Conservation (phyloP, 2,113 vertebrate species). For the Sinocyclocheilus grahami region DNA sequence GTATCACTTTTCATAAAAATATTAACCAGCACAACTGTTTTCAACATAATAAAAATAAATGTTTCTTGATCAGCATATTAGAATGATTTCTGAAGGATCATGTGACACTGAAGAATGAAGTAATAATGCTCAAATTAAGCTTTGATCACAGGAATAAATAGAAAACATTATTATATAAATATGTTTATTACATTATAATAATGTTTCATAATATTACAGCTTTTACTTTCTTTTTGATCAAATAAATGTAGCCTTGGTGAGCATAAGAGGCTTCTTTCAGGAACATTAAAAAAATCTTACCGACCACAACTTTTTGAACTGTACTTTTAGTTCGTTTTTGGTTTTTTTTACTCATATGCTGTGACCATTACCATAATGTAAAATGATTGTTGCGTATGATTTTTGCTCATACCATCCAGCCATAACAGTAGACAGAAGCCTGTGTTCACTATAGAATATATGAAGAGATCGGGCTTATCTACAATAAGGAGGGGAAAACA, state of each 20-base stretch:
- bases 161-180: background rate
- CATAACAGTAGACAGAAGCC: background rate
- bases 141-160: background rate
- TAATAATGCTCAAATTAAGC: background rate
- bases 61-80: background rate
- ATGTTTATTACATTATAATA: background rate
- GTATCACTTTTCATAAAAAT: background rate
- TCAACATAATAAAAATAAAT: background rate
- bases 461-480: background rate
- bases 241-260: background rate
- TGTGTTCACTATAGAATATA: background rate
- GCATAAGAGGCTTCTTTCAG: background rate
- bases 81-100: background rate
- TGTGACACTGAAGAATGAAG: background rate
- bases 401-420: background rate
- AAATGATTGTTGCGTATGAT: background rate
- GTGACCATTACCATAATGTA: background rate
- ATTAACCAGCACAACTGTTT: background rate
- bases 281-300: background rate
- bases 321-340: background rate
- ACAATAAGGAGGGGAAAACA: constrained; percentile 27
- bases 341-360: background rate
- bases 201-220: background rate
- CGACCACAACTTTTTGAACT: background rate
- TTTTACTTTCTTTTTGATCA: background rate